Evolutionary conservation across 2,888 invertebrate species (phyloP), one percentile per base, ranked within the genome.

Genomic region (Dendrolimus houi): DNA sequence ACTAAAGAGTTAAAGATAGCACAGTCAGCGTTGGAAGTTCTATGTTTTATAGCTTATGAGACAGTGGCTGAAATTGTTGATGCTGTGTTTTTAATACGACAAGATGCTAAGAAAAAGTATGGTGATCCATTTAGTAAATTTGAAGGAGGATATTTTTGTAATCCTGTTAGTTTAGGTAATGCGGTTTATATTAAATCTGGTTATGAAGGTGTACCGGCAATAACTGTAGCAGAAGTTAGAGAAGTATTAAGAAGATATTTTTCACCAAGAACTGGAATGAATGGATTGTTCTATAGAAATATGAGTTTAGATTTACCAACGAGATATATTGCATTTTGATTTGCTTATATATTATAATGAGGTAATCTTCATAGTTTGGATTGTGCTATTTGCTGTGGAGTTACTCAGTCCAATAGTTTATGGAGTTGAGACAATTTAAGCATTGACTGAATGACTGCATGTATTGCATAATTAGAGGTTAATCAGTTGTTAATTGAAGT

Each of bases 11-110:
- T 94, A 17, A 92, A 91, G 54, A 91, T 95, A 55, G 86, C 92
- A 0, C 82, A 87, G 14, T 87, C 93, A 55, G 96, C 95, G 0
- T 86, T 96, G 68, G 95, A 96, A 74, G 94, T 97, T 3, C 81
- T 98, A 62, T 93, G 95, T 55, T 98, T 97, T 75, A 90, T 97
- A 64, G 97, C 97, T 0, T 96, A 96, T 77, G 97, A 98, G 86
- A 96, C 96, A 0, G 95, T 98, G 8, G 97, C 97, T 0, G 95
- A 97, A 77, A 93, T 98, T 59, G 94, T 96, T 1, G 98, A 98
- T 83, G 93, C 95, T 67, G 95, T 96, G 0, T 93, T 97, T 62
- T 77, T 97, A 55, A 94, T 97, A 1, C 91, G 97, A 54, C 93
- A 96, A 70, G 97, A 97, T 77, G 92, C 92, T 53, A 93, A 92